phyloP scores from a whole-genome alignment of 2,888 invertebrate genomes.

The Polymixis lichenea region DNA sequence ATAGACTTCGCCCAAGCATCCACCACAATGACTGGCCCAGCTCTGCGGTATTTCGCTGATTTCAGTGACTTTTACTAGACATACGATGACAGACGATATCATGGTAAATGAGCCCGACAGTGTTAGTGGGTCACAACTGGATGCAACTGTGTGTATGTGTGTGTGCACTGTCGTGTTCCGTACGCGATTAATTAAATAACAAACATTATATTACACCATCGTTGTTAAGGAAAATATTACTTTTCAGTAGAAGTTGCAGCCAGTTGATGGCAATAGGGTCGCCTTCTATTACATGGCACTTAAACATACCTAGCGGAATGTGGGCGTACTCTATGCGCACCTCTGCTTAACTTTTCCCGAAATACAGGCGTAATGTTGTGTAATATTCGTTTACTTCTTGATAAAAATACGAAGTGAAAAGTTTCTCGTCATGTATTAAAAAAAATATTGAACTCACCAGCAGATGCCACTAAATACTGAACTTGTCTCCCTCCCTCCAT shows the following conservation, averaged over 20 bases:
- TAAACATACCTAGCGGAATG: not conserved
- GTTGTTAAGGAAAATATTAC: not conserved
- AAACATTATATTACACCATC: not conserved
- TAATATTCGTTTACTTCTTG: not conserved
- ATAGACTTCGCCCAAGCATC: not conserved
- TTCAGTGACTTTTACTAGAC: not conserved
- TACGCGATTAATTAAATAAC: not conserved
- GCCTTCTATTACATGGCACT: not conserved
- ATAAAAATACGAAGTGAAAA: not conserved
- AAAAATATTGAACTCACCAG: conserved; percentile 69
- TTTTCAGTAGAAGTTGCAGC: not conserved
- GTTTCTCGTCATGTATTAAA: not conserved
- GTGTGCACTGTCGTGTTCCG: not conserved
- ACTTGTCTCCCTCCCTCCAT: conserved; percentile 67
- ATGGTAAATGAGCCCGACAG: not conserved
- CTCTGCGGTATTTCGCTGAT: not conserved
- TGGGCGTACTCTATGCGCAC: not conserved
- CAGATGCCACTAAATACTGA: conserved; percentile 77
- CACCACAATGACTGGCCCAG: not conserved
- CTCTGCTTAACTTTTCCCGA: not conserved
- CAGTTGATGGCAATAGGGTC: not conserved
- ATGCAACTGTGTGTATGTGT: not conserved
- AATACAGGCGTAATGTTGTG: too few species aligned
- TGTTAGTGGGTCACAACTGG: not conserved
- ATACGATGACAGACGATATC: not conserved